Base-by-base conservation (phyloP, 2,113 vertebrate species). In the Alethe diademata region DNA sequence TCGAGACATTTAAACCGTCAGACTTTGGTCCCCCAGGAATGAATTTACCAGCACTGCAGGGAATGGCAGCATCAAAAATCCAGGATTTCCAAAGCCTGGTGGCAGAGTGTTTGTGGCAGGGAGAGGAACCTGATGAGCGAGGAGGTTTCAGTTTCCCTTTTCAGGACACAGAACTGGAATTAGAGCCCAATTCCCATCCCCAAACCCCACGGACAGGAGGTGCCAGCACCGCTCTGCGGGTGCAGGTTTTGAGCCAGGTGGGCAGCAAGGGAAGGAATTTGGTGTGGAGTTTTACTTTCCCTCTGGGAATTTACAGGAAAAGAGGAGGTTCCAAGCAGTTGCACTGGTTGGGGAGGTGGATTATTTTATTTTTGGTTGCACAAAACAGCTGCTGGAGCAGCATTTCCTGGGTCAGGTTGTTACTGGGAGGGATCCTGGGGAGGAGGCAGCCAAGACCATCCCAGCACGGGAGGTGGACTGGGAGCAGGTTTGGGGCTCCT, bases 1-100 rank as follows among this genome's bases (percentile, higher is more conserved):
- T 11, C 0, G 0, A 9, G 60, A 3, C 6, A 0, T 20, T n/a
- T 0, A 23, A 28, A 47, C 36, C 38, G 0, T 22, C 2, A 3
- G 25, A 5, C 22, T 38, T 35, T 1, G 42, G 19, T 31, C 25
- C 33, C 81, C 40, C 9, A 2, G 60, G 7, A 35, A 4, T 53
- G 24, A 7, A 5, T 18, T 23, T 2, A 12, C 7, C 1, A 20
- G 76, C 48, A 7, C 80, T 14, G 6, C 14, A n/a, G 50, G 38
- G 45, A 85, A 38, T 1, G 31, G n/a, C 2, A 3, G 14, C 42
- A 8, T 64, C 9, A 19, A 8, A 73, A 36, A 10, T 4, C 8
- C 8, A 10, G 56, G 35, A 35, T 42, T 69, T 14, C 42, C 38
- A 9, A 8, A 65, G 82, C 25, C 45, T 9, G 3, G 9, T 3